Evolutionary conservation across 2,797 vertebrate species (phyloP), one percentile per base, ranked within the genome.

Genomic region (Petrocephalus schoutedeni): DNA sequence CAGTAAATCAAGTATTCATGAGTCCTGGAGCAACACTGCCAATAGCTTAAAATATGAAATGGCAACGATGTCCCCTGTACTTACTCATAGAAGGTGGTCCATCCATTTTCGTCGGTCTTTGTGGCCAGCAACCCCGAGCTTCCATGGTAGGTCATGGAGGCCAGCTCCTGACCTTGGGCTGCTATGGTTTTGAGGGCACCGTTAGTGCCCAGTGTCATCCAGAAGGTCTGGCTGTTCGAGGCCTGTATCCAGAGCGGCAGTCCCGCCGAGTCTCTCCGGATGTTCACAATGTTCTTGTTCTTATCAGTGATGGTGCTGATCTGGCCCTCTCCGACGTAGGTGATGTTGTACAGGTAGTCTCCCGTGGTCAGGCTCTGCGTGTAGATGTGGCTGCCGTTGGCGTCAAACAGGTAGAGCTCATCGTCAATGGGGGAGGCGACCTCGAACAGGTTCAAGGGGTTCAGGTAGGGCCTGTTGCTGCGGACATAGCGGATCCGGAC

Each of bases 51-150:
- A 77, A 89, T 59, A 86, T 45, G 88, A 84, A 58, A 19, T 12
- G 0, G 49, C 1, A 58, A 83, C 23, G 64, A 19, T 53, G 58
- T 12, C 4, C 86, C 36, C 21, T 4, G 58, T 93, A 99, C 98
- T 99, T 92, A 99, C 98, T 99, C 98, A 51, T 98, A 99, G 94
- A 99, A 99, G 0, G 97, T 98, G 0, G 98, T 99, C 98, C 98
- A 99, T 88, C 98, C 98, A 0, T 99, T 97, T 92, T 99, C 98
- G 89, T 99, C 96, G 74, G 97, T 99, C 94, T 98, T 99, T 3
- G 98, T 98, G 36, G 98, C 98, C 2, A 99, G 95, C 21, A 99
- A 97, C 90, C 98, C 98, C 0, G 98, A 98, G 89, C 95, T 99
- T 88, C 98, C 97, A 0, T 99, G 98, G 91, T 99, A 99, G 0